Evolutionary conservation across 2,113 vertebrate genomes (phyloP), one percentile per base, ranked within the genome.

Genomic region (Actenoides hombroni): DNA sequence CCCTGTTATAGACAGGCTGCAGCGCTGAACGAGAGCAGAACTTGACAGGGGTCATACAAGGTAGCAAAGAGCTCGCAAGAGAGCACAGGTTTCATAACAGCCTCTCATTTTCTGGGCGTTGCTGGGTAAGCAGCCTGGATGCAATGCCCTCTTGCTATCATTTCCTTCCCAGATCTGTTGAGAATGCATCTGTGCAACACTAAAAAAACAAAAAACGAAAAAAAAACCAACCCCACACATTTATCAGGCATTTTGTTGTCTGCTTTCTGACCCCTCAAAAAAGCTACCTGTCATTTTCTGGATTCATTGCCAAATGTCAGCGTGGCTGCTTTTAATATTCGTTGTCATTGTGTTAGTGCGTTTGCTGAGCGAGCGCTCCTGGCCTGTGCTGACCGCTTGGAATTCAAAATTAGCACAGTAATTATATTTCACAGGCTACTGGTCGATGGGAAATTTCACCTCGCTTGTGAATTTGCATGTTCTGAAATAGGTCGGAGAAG

Each of bases 351-450:
- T 70, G 76, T 51, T 94, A 92, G 49, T 12, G 23, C 33, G 86
- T 92, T 92, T 95, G 93, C 85, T 82, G 92, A 97, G 78, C 1
- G 37, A 91, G 75, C 76, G 61, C 85, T 96, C 92, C 90, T 91
- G 92, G 97, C 90, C 95, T 14, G 54, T 73, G 92, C 86, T 94
- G 97, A 97, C 92, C 95, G 12, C 91, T 95, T 77, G 86, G 88
- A 97, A 98, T 97, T 90, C 95, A 95, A 96, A 97, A 98, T 97
- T 97, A 98, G 95, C 96, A 91, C 92, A 60, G 90, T 94, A 97
- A 97, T 97, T 98, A 90, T 96, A 95, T 97, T 98, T 96, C 92
- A 97, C 96, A 95, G 96, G 94, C 95, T 96, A 97, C 94, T 88
- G 95, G 94, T 83, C 44, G 67, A 96, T 87, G 86, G 90, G 83